Evolutionary conservation across 2,113 vertebrate genomes (phyloP).

Genomic region (Daubentonia madagascariensis): DNA sequence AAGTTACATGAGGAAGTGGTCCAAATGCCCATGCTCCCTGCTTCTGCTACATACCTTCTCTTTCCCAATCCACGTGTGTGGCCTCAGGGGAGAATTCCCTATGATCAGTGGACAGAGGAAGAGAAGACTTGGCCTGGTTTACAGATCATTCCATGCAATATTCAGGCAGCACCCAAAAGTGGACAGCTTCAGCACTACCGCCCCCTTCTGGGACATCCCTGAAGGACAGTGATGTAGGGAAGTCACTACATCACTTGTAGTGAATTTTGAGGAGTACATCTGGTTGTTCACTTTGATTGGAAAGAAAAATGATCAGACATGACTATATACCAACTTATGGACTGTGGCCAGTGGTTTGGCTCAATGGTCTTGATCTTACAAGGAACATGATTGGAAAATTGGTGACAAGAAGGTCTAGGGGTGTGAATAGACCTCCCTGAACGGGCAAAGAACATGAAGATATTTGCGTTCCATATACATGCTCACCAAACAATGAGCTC

Average conservation of each 20-base stretch:
- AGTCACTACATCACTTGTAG: too few species aligned
- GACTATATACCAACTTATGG: too few species aligned
- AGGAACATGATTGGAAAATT: not conserved
- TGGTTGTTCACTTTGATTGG: not conserved
- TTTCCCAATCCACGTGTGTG: not conserved
- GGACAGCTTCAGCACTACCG: not conserved
- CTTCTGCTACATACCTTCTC: not conserved
- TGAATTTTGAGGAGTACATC: not conserved
- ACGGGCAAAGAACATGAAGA: not conserved
- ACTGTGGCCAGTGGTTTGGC: not conserved
- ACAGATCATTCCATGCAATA: not conserved
- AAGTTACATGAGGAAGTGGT: not conserved
- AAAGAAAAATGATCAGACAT: not conserved
- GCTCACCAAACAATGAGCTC: not conserved
- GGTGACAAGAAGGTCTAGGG: not conserved
- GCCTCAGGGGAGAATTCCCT: not conserved
- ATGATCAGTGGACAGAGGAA: not conserved
- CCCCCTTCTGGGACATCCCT: not conserved
- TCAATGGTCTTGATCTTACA: not conserved
- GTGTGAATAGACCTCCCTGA: not conserved
- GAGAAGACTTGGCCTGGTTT: not conserved
- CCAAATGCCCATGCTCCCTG: not conserved
- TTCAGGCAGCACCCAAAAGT: not conserved
- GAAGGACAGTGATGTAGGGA: not conserved
- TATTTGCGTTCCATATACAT: not conserved